A percentile compares a stretch with the other conserved stretches of the same genome.
Conservation (phyloP, 2,888 invertebrate genomes). For the Drosophila aldrichi region DNA sequence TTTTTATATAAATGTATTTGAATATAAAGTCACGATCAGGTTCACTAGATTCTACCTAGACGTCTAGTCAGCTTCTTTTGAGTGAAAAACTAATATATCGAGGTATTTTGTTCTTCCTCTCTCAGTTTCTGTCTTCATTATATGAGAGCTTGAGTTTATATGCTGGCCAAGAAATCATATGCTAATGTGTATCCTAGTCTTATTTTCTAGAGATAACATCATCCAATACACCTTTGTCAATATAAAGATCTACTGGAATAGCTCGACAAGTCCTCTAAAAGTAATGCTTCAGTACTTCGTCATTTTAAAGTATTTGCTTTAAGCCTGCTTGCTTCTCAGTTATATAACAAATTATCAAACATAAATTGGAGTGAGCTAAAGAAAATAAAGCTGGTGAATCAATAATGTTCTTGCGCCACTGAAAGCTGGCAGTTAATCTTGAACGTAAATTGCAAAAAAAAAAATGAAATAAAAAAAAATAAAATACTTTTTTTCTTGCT, state of each 20-base stretch:
- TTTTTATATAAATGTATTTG: no score
- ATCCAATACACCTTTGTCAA: no score
- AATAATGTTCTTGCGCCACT: constrained; percentile 8
- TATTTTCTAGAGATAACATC: no score
- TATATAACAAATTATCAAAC: constrained; percentile 7
- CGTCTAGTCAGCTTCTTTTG: neutral
- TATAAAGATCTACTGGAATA: no score
- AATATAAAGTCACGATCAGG: no score
- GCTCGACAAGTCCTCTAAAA: no score
- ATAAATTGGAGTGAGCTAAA: neutral
- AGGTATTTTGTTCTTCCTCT: neutral
- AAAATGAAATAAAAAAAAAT: no score
- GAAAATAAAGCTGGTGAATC: neutral
- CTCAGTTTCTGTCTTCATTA: no score
- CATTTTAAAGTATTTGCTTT: neutral
- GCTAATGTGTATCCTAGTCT: no score
- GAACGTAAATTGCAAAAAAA: constrained; percentile 5
- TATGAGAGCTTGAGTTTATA: no score
- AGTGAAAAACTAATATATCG: neutral
- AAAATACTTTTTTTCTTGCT: constrained; percentile 1
- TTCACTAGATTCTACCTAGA: neutral
- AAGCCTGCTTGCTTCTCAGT: neutral
- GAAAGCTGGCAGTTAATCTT: constrained; percentile 6
- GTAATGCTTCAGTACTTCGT: neutral
- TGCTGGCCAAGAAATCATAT: no score